phyloP scores from a whole-genome alignment of 2,888 invertebrate genomes.

The Hyalella azteca region DNA sequence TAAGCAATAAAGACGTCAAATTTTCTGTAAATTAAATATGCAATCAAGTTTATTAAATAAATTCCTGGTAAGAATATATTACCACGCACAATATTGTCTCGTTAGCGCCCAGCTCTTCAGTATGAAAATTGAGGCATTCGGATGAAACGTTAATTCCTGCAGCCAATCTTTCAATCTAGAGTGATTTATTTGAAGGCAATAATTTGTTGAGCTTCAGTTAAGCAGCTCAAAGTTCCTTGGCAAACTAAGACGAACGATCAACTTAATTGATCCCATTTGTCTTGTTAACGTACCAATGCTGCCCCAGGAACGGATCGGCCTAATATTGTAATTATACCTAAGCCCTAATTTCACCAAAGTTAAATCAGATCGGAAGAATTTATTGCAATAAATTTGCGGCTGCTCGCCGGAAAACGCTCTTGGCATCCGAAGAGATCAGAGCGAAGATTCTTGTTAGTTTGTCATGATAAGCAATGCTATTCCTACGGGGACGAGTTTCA shows the following conservation, averaged over 20 bases:
- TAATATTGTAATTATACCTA: constrained; percentile 21
- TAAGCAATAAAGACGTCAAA: too few relatives aligned
- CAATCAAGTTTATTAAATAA: not conserved
- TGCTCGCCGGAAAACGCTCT: not conserved
- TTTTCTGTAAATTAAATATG: too few relatives aligned
- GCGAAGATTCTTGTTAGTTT: too few relatives aligned
- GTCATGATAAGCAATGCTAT: too few relatives aligned
- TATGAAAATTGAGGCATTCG: constrained; percentile 9
- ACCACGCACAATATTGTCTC: too few relatives aligned
- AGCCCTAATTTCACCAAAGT: constrained; percentile 18
- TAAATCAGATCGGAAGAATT: constrained; percentile 27
- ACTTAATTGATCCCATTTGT: constrained; percentile 27
- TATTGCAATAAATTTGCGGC: constrained; percentile 29
- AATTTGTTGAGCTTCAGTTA: constrained; percentile 12
- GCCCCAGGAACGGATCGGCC: constrained; percentile 12
- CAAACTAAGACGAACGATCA: constrained; percentile 6
- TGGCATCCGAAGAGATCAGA: not conserved
- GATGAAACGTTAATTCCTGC: constrained; percentile 2
- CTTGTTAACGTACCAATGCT: constrained; percentile 31
- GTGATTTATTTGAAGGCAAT: constrained; percentile 20
- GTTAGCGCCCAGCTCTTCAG: not conserved
- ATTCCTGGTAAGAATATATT: too few relatives aligned
- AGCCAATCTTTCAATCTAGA: constrained; percentile 31
- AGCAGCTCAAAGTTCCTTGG: not conserved
- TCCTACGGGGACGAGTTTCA: not conserved